A percentile compares a stretch with the other conserved stretches of the same genome.
phyloP scores from a whole-genome alignment of 2,888 invertebrate species.

The Oscheius sp. region DNA sequence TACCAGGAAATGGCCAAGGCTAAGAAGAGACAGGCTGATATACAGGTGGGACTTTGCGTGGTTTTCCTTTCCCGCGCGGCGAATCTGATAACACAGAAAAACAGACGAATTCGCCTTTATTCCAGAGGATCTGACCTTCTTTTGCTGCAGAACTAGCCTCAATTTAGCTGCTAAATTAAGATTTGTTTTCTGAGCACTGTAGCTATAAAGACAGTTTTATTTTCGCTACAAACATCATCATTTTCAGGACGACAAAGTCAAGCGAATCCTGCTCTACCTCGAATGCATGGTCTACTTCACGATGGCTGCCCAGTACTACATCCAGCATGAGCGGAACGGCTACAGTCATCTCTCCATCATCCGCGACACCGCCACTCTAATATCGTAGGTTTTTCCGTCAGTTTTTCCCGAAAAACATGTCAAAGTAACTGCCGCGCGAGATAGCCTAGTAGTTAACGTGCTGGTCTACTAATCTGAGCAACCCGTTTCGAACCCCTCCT shows the following conservation, averaged over 20 bases:
- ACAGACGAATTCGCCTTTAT: no score
- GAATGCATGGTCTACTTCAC: constrained; percentile 35
- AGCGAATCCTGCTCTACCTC: constrained; percentile 31
- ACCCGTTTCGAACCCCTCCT: no score
- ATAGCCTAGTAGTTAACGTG: no score
- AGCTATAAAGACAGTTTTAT: background rate
- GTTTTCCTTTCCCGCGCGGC: no score
- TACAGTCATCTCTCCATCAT: constrained; percentile 21
- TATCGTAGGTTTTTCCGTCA: background rate
- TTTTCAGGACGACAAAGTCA: constrained; percentile 29
- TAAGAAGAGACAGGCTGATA: constrained; percentile 30
- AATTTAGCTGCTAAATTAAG: background rate
- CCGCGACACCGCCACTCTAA: constrained; percentile 27
- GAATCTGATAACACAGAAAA: no score
- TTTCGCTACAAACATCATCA: background rate
- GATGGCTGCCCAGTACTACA: constrained; percentile 14
- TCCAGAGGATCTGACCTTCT: no score
- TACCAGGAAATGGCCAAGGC: constrained; percentile 34
- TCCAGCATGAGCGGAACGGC: background rate
- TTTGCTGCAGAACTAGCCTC: background rate
- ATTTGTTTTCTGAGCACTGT: no score
- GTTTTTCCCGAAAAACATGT: no score
- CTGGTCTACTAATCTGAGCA: no score
- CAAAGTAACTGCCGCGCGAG: no score
- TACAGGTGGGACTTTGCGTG: background rate